Percentiles rank a stretch among this genome's conserved stretches.
phyloP scores from a whole-genome alignment of 1,140 invertebrate genomes.

The Lepidurus packardi region DNA sequence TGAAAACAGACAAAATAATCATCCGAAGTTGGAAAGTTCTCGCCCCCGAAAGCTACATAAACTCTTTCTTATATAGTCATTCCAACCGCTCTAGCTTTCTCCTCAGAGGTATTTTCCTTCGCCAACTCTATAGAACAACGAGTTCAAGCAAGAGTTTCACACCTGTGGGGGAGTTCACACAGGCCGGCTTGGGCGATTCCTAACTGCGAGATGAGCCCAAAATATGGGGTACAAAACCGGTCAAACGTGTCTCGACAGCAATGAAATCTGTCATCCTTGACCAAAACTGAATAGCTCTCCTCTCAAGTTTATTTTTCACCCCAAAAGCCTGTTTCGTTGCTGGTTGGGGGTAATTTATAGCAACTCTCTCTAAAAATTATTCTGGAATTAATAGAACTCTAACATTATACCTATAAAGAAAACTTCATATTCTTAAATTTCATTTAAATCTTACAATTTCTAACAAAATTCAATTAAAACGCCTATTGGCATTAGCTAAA shows the following conservation, averaged over 20 bases:
- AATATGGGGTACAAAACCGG: neutral
- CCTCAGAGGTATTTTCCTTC: neutral
- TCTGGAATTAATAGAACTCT: too few species aligned
- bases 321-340: too few species aligned
- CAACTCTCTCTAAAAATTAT: too few species aligned
- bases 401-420: too few species aligned
- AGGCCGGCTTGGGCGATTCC: neutral
- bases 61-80: neutral
- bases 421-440: too few species aligned
- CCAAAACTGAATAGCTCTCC: too few species aligned
- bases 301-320: too few species aligned
- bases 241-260: neutral
- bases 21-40: neutral
- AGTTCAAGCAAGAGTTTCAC: constrained; percentile 7
- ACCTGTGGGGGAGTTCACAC: neutral
- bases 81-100: neutral
- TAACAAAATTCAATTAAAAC: too few species aligned
- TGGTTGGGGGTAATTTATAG: too few species aligned
- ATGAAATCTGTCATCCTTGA: too few species aligned
- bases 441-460: too few species aligned
- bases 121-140: neutral
- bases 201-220: neutral
- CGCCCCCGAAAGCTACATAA: neutral
- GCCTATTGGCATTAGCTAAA: too few species aligned
- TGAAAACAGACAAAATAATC: neutral